phyloP scores from a whole-genome alignment of 1,140 invertebrate species.

The Protaetia brevitarsis region DNA sequence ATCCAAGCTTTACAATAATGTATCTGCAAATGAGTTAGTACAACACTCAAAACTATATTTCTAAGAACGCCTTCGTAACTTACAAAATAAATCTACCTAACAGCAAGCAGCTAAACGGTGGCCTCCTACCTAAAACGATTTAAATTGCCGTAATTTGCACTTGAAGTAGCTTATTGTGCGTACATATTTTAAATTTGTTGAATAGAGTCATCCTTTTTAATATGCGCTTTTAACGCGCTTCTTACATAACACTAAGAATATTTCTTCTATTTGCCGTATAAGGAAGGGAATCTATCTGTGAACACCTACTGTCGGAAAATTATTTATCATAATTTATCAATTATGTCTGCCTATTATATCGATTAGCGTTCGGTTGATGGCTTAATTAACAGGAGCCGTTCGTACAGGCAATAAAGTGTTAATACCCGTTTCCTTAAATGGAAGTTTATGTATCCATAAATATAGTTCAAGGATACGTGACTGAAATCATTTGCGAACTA shows the following conservation, averaged over 20 bases:
- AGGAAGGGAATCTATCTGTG: background rate
- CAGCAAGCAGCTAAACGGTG: too few relatives aligned
- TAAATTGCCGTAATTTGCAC: conserved; percentile 1
- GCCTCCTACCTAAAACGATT: too few relatives aligned
- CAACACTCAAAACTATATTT: too few relatives aligned
- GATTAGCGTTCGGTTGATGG: background rate
- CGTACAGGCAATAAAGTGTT: background rate
- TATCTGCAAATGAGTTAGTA: too few relatives aligned
- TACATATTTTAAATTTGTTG: background rate
- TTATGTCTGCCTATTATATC: background rate
- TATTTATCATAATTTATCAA: conserved; percentile 16
- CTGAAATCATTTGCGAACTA: background rate
- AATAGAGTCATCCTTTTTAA: background rate
- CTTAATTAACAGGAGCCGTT: conserved; percentile 5
- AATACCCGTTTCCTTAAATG: background rate
- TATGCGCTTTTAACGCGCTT: background rate
- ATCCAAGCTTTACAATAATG: too few relatives aligned
- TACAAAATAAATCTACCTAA: too few relatives aligned
- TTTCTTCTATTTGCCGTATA: conserved; percentile 8
- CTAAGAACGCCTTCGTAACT: too few relatives aligned
- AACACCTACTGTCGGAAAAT: background rate
- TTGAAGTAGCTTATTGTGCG: background rate
- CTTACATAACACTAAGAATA: background rate
- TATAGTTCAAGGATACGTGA: conserved; percentile 5
- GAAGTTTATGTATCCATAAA: conserved; percentile 4